Percentiles rank a stretch among this genome's conserved stretches.
These are phyloP conservation scores for Copidosoma aretas DNA, from an alignment of 2,888 invertebrate species.

Conservation along the genomic window DNA sequence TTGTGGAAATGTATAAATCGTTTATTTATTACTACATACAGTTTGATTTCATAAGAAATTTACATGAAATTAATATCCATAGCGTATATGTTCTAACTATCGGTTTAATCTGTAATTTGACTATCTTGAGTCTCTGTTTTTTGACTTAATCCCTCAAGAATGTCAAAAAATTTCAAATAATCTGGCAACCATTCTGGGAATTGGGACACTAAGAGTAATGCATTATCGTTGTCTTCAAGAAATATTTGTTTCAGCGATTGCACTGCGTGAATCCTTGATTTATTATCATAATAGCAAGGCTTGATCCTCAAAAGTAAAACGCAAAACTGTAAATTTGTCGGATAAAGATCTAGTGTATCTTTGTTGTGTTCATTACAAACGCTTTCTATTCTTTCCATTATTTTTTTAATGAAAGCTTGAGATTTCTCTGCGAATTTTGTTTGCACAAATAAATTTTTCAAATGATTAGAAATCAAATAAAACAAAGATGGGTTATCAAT, in stretches of 20 bases:
- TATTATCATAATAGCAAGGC: slow-evolving; percentile 45
- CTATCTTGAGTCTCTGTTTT: background rate
- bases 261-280: slow-evolving; percentile 46
- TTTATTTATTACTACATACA: slow-evolving; percentile 28
- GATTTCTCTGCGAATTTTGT: slow-evolving; percentile 45
- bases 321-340: slow-evolving; percentile 47
- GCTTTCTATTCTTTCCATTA: slow-evolving; percentile 42
- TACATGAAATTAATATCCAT: background rate
- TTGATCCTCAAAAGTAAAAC: slow-evolving; percentile 51
- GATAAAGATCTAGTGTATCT: slow-evolving; percentile 54
- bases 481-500: slow-evolving; percentile 48
- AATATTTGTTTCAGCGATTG: slow-evolving; percentile 45
- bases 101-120: background rate
- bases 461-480: slow-evolving; percentile 44
- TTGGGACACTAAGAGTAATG: slow-evolving; percentile 51
- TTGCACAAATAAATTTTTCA: slow-evolving; percentile 49
- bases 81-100: background rate
- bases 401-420: slow-evolving; percentile 46
- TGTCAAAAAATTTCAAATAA: slow-evolving; percentile 38
- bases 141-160: slow-evolving; percentile 8
- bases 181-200: slow-evolving; percentile 52
- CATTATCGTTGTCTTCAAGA: slow-evolving; percentile 41
- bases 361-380: slow-evolving; percentile 41
- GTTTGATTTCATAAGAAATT: slow-evolving; percentile 12
- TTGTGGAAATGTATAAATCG: slow-evolving; percentile 6